Base-by-base conservation (phyloP, 1,140 invertebrate genomes). In the Drosophila kikkawai region DNA sequence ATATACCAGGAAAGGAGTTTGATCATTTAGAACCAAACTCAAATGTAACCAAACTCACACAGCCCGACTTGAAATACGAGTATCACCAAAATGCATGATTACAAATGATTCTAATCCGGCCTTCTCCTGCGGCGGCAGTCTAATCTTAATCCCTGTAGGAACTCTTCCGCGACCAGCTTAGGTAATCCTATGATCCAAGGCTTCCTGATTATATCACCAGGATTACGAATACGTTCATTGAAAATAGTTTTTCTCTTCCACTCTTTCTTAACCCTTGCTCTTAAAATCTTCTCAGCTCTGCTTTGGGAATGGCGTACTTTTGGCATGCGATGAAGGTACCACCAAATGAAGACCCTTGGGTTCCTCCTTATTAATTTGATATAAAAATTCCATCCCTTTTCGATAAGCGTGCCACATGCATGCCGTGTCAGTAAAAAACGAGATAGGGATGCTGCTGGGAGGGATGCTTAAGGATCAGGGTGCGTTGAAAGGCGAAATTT, bases 141-240 rank as follows among this genome's bases (percentile, higher is more conserved):
- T 82, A 82, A 86, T 82, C 82, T 75, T 82, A 65, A 82, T 76
- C 75, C 82, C 53, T 73, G 82, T 60, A 80, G 79, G 79, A 79
- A 79, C 69, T 70, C 37, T 50, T 34, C 47, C 36, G 53, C 36
- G 41, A 45, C 63, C 34, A 47, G 68, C 9, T 80, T 68, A 64
- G 63, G 65, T 79, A 85, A 85, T 85, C 80, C 68, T 17, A 47
- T 64, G 45, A 47, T 51, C 53, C 41, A 22, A 51, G 59, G 59
- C 37, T 75, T 58, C 45, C 42, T 63, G 45, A 68, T 79, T 39
- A 81, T 71, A 77, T 82, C 76, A 63, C 61, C 41, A 13, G 75
- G 81, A 81, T 82, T 78, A 77, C 65, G 47, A 59, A 63, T 17
- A 45, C 47, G 42, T 36, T 45, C 80, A 83, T 83, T 80, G 47